Evolutionary conservation across 2,888 invertebrate genomes (phyloP).

Genomic region (Tipula unca): DNA sequence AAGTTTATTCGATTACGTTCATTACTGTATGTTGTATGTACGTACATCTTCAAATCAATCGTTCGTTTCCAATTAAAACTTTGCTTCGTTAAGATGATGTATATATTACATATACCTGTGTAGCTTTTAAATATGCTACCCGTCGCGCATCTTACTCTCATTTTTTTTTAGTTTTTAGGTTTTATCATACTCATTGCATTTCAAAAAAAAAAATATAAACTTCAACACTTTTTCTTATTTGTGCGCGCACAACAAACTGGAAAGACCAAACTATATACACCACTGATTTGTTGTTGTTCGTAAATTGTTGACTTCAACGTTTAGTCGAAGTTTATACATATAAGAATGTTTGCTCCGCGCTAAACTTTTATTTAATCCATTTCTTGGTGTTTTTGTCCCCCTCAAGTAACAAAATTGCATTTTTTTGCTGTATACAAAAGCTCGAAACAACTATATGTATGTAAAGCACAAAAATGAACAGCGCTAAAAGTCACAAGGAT

Average conservation of each 20-base stretch:
- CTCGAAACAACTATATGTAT: too few relatives aligned
- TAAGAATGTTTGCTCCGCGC: background rate
- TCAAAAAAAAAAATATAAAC: background rate
- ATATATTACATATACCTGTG: background rate
- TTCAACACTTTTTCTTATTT: background rate
- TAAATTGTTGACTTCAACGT: background rate
- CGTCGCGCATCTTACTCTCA: background rate
- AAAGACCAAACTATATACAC: background rate
- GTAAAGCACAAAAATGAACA: too few relatives aligned
- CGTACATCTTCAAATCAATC: too few relatives aligned
- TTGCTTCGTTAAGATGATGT: background rate
- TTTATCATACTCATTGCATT: background rate
- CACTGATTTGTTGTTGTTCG: too few relatives aligned
- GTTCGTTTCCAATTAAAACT: background rate
- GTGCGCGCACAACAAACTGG: background rate
- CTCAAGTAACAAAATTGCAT: background rate
- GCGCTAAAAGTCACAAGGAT: background rate
- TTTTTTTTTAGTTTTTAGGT: too few relatives aligned
- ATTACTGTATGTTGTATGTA: too few relatives aligned
- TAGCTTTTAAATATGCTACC: background rate
- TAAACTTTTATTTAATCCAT: conserved; percentile 1
- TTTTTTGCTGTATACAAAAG: background rate
- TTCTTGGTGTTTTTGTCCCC: background rate
- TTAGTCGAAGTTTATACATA: conserved; percentile 14
- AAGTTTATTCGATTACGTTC: too few relatives aligned